Conservation (phyloP, 2,797 vertebrate genomes). For the Platalea minor region DNA sequence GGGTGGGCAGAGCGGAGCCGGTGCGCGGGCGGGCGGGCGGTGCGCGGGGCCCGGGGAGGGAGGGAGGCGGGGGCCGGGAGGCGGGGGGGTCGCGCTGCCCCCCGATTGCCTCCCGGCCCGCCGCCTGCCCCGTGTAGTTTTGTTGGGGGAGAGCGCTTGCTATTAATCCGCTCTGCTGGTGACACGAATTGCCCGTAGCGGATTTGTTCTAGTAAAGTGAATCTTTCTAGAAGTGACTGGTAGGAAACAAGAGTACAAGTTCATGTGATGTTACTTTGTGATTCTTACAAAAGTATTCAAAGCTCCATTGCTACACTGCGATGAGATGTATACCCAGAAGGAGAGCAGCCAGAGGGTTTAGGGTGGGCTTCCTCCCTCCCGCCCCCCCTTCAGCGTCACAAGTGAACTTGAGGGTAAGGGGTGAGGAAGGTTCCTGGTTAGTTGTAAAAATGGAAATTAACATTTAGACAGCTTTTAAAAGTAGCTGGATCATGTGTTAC, state of each 20-base stretch:
- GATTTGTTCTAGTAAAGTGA: slow-evolving; percentile 70
- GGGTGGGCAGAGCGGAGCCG: neutral
- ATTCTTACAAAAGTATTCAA: slow-evolving; percentile 49
- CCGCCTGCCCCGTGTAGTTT: slow-evolving; percentile 41
- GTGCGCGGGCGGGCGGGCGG: neutral
- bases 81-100: neutral
- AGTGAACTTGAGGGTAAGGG: slow-evolving; percentile 13
- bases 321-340: neutral
- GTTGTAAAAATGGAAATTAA: slow-evolving; percentile 34
- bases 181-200: slow-evolving; percentile 69
- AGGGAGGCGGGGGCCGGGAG: neutral
- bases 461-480: slow-evolving; percentile 26
- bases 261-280: slow-evolving; percentile 61
- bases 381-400: neutral
- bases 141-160: slow-evolving; percentile 44
- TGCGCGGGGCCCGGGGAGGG: neutral
- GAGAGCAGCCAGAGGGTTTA: neutral
- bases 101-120: neutral
- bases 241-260: slow-evolving; percentile 61
- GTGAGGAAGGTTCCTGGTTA: neutral
- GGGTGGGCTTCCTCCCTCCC: neutral
- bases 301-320: slow-evolving; percentile 18
- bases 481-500: neutral
- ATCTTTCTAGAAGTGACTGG: slow-evolving; percentile 67
- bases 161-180: slow-evolving; percentile 67